A percentile compares a stretch with the other conserved stretches of the same genome.
Conservation (phyloP, 35 echinoderm and acorn worm species). For the Lytechinus pictus region DNA sequence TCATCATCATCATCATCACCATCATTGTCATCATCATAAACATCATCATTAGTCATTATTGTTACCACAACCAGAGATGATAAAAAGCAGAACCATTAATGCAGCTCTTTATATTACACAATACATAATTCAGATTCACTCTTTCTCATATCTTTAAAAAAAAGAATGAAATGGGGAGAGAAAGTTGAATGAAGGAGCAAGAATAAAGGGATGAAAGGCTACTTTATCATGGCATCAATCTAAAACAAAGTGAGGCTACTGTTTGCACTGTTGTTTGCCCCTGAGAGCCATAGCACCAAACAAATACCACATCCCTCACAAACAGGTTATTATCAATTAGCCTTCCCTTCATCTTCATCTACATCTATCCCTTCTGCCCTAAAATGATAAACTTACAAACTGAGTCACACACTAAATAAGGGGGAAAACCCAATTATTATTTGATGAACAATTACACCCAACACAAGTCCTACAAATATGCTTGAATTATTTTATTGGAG, state of each 20-base stretch:
- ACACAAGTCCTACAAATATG: not conserved
- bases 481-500: not conserved
- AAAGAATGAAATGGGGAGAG: no score
- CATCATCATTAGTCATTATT: no score
- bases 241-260: not conserved
- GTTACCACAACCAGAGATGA: no score
- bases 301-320: not conserved
- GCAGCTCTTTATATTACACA: no score
- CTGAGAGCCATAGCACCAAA: not conserved
- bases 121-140: no score
- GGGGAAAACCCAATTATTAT: not conserved
- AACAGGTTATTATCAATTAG: slow-evolving; percentile 14
- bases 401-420: not conserved
- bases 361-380: not conserved
- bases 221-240: not conserved
- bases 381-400: not conserved
- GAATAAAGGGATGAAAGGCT: no score
- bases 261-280: not conserved
- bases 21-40: no score
- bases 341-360: not conserved
- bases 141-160: no score
- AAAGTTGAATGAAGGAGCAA: no score
- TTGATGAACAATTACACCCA: not conserved
- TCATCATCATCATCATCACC: no score
- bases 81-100: no score